phyloP scores from a whole-genome alignment of 2,113 vertebrate species.

The Dryoscopus gambensis region DNA sequence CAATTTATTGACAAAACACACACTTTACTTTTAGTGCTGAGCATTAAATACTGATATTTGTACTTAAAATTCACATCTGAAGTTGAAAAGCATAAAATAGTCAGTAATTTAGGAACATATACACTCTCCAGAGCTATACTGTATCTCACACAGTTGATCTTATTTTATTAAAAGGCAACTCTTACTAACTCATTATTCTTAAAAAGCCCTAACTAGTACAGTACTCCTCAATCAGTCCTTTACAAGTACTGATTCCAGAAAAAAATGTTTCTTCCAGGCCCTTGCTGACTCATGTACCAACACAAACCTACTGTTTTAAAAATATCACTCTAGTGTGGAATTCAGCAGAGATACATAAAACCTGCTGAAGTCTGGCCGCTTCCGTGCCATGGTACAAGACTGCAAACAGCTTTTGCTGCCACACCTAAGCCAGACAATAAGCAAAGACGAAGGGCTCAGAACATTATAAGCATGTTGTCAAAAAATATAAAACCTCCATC shows the following conservation, averaged over 20 bases:
- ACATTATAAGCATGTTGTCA: background rate
- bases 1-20: background rate
- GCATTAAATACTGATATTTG: background rate
- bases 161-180: background rate
- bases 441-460: background rate
- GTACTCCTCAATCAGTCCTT: background rate
- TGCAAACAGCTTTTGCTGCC: background rate
- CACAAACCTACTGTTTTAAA: background rate
- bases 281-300: background rate
- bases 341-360: background rate
- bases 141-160: background rate
- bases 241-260: background rate
- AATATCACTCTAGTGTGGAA: background rate
- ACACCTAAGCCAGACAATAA: background rate
- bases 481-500: background rate
- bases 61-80: background rate
- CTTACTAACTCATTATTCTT: background rate
- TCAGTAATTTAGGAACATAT: background rate
- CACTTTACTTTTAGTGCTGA: background rate
- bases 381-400: fast-evolving
- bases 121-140: background rate
- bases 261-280: background rate
- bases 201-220: background rate
- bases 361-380: background rate
- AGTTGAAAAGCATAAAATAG: background rate